Evolutionary conservation across 2,888 invertebrate species (phyloP).

Genomic region (Drosophila robusta): DNA sequence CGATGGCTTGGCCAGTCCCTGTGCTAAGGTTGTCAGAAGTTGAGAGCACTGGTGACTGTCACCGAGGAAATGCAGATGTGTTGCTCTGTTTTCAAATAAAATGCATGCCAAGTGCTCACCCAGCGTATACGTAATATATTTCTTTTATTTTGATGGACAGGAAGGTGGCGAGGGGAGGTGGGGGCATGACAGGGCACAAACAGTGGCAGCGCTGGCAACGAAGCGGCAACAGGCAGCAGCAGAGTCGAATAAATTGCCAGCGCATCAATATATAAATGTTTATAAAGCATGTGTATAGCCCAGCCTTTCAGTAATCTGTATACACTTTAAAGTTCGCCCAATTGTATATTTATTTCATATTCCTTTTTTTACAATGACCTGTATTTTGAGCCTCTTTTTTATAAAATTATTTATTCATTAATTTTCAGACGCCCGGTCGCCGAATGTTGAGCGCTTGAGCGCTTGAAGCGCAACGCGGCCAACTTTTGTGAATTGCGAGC

Average conservation of each 20-base stretch:
- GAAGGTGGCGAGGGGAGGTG: too few relatives aligned
- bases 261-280: too few relatives aligned
- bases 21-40: slow-evolving; percentile 24
- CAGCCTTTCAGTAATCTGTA: background rate
- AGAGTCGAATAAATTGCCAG: slow-evolving; percentile 22
- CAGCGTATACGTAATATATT: slow-evolving; percentile 58
- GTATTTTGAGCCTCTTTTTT: slow-evolving; percentile 24
- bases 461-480: slow-evolving; percentile 15
- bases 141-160: slow-evolving; percentile 30
- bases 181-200: background rate
- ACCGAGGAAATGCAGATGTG: slow-evolving; percentile 62
- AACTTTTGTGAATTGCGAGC: slow-evolving; percentile 46
- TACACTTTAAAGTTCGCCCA: background rate
- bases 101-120: slow-evolving; percentile 57
- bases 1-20: slow-evolving; percentile 25
- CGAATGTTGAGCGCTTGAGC: slow-evolving; percentile 40
- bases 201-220: background rate
- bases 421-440: slow-evolving; percentile 53
- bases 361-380: slow-evolving; percentile 5
- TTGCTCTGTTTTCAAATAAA: slow-evolving; percentile 52
- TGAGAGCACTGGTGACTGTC: slow-evolving; percentile 49
- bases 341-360: background rate
- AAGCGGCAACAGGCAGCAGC: slow-evolving; percentile 13
- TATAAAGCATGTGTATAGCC: background rate
- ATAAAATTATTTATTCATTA: slow-evolving; percentile 67